Base-by-base conservation (phyloP, 1,140 invertebrate genomes). In the Dreissena polymorpha region DNA sequence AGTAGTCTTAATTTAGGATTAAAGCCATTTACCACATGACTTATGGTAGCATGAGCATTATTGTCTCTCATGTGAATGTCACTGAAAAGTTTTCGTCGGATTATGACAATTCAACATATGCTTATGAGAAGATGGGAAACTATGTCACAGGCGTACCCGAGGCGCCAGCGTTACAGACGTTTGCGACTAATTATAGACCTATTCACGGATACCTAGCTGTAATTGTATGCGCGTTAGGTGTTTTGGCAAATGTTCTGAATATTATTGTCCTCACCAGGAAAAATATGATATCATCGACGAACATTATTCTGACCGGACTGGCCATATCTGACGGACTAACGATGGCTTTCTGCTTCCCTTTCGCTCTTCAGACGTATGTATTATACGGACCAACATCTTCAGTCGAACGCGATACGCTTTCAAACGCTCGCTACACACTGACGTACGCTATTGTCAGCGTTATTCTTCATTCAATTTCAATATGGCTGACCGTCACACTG, bases 401-500 rank as follows among this genome's bases (percentile, higher is more conserved):
- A 23, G 84, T 85, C 10, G 76, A 87, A 23, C 60, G 88, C 12
- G 87, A 90, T 63, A 89, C 89, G 0, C 72, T 87, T 14, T 63
- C 60, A 27, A 87, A 88, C 55, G 89, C 90, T 12, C 85, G 84
- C 25, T 92, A 90, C 79, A 84, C 91, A 14, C 84, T 92, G 72
- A 90, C 89, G 68, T 92, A 91, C 81, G 91, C 91, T 60, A 90
- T 97, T 84, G 97, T 98, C 90, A 94, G 94, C 50, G 93, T 94
- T 95, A 96, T 97, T 0, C 94, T 96, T 89, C 98, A 99, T 91
- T 0, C n/a, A n/a, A 97, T 98, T 69, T 97, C 97, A 0, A 98
- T 98, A 73, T 98, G 97, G 95, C 91, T 99, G 83, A 98, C 98
- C 0, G 96, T 99, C 0, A 97, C 97, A 2, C 92, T 99, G 60